Conservation (phyloP, 2,888 invertebrate genomes). For the Acronicta leporina region DNA sequence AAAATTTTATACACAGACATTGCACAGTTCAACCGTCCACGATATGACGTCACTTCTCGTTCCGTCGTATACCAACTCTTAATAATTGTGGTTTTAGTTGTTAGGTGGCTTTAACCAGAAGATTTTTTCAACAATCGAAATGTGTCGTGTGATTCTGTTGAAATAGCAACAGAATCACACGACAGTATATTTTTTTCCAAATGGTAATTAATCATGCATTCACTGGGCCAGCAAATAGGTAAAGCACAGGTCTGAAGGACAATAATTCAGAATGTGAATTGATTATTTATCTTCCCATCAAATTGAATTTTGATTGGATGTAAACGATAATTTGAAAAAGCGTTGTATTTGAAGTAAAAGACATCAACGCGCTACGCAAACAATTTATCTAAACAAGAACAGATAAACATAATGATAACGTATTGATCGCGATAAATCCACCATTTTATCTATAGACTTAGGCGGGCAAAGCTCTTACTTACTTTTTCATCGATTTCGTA, state of each 20-base stretch:
- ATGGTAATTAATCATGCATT: neutral
- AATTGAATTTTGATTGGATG: neutral
- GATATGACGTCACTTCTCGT: conserved; percentile 76
- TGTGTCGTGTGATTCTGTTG: too few species aligned
- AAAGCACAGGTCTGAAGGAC: neutral
- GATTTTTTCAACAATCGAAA: neutral
- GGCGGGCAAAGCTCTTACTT: conserved; percentile 66
- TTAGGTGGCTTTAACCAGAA: neutral
- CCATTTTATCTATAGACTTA: conserved; percentile 70
- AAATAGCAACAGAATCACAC: too few species aligned
- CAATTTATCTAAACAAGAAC: conserved; percentile 74
- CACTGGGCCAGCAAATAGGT: conserved; percentile 12
- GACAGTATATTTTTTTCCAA: too few species aligned
- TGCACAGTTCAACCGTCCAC: conserved; percentile 83
- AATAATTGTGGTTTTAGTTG: conserved; percentile 5
- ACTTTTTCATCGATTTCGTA: conserved; percentile 27
- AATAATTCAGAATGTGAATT: neutral
- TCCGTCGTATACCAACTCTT: conserved; percentile 71
- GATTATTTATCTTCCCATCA: too few species aligned
- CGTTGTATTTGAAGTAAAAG: conserved; percentile 71
- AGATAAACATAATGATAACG: conserved; percentile 75
- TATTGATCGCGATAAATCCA: conserved; percentile 78
- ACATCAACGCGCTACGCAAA: conserved; percentile 82
- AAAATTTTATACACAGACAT: conserved; percentile 81
- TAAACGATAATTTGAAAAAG: conserved; percentile 11